Percentiles rank a stretch among this genome's conserved stretches.
Conservation (phyloP, 2,113 vertebrate genomes). For the Camelus dromedarius region DNA sequence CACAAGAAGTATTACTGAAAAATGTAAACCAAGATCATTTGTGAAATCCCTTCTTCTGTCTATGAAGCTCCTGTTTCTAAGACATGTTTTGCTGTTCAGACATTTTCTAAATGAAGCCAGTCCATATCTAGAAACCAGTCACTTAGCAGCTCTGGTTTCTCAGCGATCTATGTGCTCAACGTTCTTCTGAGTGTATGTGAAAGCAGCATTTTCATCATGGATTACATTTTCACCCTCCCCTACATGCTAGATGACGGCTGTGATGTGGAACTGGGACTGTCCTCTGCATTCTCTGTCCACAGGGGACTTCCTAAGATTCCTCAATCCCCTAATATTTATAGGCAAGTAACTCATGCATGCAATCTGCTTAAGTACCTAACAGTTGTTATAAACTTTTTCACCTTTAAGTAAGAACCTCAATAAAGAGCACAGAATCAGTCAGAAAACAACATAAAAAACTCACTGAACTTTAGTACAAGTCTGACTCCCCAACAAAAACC, state of each 20-base stretch:
- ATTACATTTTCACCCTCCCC: background rate
- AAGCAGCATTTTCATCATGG: background rate
- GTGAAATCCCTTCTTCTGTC: conserved; percentile 15
- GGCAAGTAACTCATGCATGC: background rate
- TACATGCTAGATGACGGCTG: background rate
- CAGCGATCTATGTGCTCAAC: background rate
- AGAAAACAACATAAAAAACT: conserved; percentile 46
- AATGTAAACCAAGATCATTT: conserved; percentile 31
- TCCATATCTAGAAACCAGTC: conserved; percentile 42
- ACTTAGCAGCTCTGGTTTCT: background rate
- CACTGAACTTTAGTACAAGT: background rate
- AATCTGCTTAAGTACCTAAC: background rate
- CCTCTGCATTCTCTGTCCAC: background rate
- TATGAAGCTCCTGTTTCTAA: background rate
- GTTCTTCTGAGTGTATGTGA: background rate
- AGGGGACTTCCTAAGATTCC: background rate
- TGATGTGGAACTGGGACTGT: background rate
- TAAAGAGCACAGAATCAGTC: conserved; percentile 11
- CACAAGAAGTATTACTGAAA: conserved; percentile 24
- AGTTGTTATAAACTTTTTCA: background rate
- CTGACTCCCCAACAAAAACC: background rate
- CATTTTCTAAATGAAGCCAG: conserved; percentile 46
- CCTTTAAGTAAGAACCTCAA: conserved; percentile 57
- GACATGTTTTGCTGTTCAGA: background rate
- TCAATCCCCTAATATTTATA: background rate